Evolutionary conservation across 1,140 invertebrate genomes (phyloP), one percentile per base, ranked within the genome.

Genomic region (Drosophila insularis): DNA sequence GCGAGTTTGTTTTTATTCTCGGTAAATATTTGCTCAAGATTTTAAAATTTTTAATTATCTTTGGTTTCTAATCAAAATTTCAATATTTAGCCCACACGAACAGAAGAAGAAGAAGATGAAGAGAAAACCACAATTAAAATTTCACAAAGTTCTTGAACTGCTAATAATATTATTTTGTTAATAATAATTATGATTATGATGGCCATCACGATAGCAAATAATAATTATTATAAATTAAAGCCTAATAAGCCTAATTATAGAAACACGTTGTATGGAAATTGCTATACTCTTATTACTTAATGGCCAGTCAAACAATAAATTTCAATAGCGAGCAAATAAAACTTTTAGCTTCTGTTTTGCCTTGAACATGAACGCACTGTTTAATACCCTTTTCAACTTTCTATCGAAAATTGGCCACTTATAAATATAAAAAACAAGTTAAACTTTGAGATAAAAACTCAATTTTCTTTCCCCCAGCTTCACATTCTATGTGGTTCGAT

Each of bases 61-160:
- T 21, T 50, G 8, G 10, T 3, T 19, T 19, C 43, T 50, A 74
- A 74, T 74, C 63, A 40, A 7, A 35, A 68, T 46, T 55, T 40
- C 67, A 74, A 74, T 74, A 74, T 74, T 74, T 74, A 64, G 19
- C 21, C 2, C 21, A 19, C 21, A 32, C 2, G n/a, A 43, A 14
- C 0, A 14, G 4, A 14, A 14, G 14, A 17, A 2, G 27, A 27
- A 27, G 27, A 27, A 27, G 27, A 27, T n/a, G n/a, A n/a, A 40
- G 13, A 14, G n/a, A 5, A 46, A 19, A 46, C 4, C 19, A 11
- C 27, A 46, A 58, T 50, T 43, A 40, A 50, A 35, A 39, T 63
- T 27, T 27, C 0, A 74, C 50, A 61, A 62, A 68, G 8, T 60
- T 50, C 40, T 39, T 74, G 72, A 61, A 71, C 62, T 54, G 61